phyloP scores from a whole-genome alignment of 1,140 invertebrate species.

The Theocolax elegans region DNA sequence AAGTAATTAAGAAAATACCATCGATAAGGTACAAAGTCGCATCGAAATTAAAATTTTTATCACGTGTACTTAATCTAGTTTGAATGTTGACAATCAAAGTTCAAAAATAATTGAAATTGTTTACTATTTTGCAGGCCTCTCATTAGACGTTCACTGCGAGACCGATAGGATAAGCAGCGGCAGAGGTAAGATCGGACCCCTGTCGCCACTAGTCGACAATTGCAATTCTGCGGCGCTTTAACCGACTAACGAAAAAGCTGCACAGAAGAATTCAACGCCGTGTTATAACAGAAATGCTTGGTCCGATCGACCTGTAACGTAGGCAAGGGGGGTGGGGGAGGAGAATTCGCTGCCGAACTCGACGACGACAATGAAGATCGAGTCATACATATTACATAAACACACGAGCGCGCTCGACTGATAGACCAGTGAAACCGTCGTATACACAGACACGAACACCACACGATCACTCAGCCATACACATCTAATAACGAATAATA shows the following conservation, averaged over 20 bases:
- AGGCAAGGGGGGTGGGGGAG: not conserved
- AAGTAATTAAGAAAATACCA: too few species aligned
- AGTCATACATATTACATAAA: not conserved
- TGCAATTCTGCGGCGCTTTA: slow-evolving; percentile 78
- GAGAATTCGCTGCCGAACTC: not conserved
- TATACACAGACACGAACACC: not conserved
- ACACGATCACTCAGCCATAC: not conserved
- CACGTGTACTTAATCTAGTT: too few species aligned
- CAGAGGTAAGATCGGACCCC: slow-evolving; percentile 78
- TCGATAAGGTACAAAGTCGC: too few species aligned
- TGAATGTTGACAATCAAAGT: too few species aligned
- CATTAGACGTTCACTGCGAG: slow-evolving; percentile 82
- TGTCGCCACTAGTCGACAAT: slow-evolving; percentile 81
- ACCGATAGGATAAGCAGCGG: slow-evolving; percentile 75
- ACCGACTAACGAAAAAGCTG: slow-evolving; percentile 41
- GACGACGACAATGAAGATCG: not conserved
- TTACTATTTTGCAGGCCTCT: slow-evolving; percentile 72
- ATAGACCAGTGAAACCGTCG: slow-evolving; percentile 4
- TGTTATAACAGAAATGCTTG: too few species aligned
- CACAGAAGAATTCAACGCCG: slow-evolving; percentile 34
- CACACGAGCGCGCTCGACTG: slow-evolving; percentile 14
- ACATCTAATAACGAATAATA: too few species aligned
- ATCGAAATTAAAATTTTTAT: too few species aligned
- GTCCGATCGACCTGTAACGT: not conserved
- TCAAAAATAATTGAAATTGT: too few species aligned